phyloP scores from a whole-genome alignment of 2,797 vertebrate genomes.

The Manis pentadactyla region DNA sequence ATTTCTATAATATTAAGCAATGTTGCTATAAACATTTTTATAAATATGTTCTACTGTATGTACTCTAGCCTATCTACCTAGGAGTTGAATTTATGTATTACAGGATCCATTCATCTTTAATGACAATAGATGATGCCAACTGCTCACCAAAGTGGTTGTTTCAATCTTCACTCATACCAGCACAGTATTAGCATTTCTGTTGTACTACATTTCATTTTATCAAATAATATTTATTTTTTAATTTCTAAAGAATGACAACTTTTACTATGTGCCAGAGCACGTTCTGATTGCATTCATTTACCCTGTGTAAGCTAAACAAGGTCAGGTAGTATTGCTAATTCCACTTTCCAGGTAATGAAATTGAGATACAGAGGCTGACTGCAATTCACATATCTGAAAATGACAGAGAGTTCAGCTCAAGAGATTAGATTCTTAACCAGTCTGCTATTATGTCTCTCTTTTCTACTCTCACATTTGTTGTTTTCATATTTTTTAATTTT shows the following conservation, averaged over 20 bases:
- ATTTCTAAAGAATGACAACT: no score
- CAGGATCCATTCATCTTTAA: slow-evolving; percentile 6
- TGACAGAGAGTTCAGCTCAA: neutral
- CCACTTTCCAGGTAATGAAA: neutral
- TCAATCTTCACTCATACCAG: neutral
- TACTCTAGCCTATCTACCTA: neutral
- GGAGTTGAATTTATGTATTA: slow-evolving; percentile 8
- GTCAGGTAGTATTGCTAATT: neutral
- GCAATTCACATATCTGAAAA: neutral
- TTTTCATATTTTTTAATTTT: neutral
- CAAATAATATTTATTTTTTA: neutral
- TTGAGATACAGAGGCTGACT: neutral
- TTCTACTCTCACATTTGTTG: neutral
- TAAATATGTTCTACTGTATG: neutral
- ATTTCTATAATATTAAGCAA: slow-evolving; percentile 48
- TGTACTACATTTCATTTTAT: slow-evolving; percentile 28
- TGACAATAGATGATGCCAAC: neutral
- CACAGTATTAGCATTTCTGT: neutral
- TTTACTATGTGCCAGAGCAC: neutral
- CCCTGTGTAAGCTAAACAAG: neutral
- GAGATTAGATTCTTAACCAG: neutral
- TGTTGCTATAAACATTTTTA: slow-evolving; percentile 47
- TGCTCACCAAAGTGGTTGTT: slow-evolving; percentile 36
- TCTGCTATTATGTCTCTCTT: neutral
- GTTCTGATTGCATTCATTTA: slow-evolving; percentile 26